Evolutionary conservation across 2,113 vertebrate species (phyloP), one percentile per base, ranked within the genome.

Genomic region (Lepus europaeus): DNA sequence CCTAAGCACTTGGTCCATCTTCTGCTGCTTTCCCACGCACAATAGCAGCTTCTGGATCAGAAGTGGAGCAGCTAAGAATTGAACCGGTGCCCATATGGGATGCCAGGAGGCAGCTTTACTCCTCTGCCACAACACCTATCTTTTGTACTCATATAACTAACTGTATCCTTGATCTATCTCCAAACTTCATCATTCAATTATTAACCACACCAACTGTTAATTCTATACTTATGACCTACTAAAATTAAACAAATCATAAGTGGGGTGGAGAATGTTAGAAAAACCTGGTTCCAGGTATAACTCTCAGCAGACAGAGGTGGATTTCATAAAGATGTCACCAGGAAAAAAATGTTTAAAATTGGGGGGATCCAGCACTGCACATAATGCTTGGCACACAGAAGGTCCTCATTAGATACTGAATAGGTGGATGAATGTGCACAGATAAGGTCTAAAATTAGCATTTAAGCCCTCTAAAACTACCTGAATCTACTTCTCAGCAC

Each of bases 121-220:
- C 45, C 45, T 45, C 45, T 45, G 45, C 45, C 45, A 45, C 45
- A 45, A 45, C 45, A 45, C 45, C 45, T 45, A 80, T 78, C 31
- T 66, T 74, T 72, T 8, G 25, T 66, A 79, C 6, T 17, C 56
- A n/a, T 17, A 53, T 76, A 27, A 63, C 61, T 87, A 4, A 61
- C 59, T 86, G 59, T 61, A 61, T 31, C 86, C 66, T 61, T 89
- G 33, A 93, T 14, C 33, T 93, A 13, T 31, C 49, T 45, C 59
- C 81, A 86, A 89, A 73, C 51, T 91, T 95, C 70, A 87, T 9
- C 56, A 89, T 33, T 53, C 68, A 93, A 89, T n/a, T 70, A 29
- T 39, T 69, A 70, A 86, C 33, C 29, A 36, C 61, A 77, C 31
- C 74, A 4, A 68, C 23, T 0, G 36, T 7, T 66, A 80, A 85